Percentiles rank a stretch among this genome's conserved stretches.
These are phyloP conservation scores for Strigops habroptila DNA, from an alignment of 2,113 vertebrate species.

Conservation along the genomic window DNA sequence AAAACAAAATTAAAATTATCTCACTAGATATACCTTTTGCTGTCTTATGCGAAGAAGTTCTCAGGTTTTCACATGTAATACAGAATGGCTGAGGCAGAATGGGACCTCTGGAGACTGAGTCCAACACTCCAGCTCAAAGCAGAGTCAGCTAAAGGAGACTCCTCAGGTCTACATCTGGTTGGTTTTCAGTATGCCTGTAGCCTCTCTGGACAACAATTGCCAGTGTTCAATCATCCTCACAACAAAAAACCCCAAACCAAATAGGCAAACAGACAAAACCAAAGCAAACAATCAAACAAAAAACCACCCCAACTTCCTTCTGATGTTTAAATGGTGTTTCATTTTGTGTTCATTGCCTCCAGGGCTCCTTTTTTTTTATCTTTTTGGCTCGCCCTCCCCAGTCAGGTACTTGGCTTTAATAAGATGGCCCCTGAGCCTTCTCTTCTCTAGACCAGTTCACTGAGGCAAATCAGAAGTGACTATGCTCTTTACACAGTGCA, in stretches of 20 bases:
- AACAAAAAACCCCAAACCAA: not conserved
- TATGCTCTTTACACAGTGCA: not conserved
- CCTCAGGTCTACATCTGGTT: not conserved
- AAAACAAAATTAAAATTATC: not conserved
- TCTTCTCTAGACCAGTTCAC: not conserved
- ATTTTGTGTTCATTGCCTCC: not conserved
- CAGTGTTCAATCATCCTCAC: not conserved
- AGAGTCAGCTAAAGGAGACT: not conserved
- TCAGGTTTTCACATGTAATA: not conserved
- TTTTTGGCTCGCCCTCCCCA: not conserved
- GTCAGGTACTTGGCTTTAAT: not conserved
- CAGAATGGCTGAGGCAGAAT: not conserved
- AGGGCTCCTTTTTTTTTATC: not conserved
- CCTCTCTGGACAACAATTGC: not conserved
- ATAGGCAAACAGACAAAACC: not conserved
- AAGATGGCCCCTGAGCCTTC: not conserved
- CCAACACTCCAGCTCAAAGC: not conserved
- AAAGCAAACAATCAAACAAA: not conserved
- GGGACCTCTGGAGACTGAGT: not conserved
- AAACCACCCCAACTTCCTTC: not conserved
- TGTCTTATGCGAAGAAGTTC: not conserved
- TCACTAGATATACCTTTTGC: not conserved
- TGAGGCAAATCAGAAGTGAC: not conserved
- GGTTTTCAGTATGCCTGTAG: not conserved
- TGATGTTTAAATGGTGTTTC: not conserved